Conservation (phyloP, 1,140 invertebrate genomes). For the Papilio polytes region DNA sequence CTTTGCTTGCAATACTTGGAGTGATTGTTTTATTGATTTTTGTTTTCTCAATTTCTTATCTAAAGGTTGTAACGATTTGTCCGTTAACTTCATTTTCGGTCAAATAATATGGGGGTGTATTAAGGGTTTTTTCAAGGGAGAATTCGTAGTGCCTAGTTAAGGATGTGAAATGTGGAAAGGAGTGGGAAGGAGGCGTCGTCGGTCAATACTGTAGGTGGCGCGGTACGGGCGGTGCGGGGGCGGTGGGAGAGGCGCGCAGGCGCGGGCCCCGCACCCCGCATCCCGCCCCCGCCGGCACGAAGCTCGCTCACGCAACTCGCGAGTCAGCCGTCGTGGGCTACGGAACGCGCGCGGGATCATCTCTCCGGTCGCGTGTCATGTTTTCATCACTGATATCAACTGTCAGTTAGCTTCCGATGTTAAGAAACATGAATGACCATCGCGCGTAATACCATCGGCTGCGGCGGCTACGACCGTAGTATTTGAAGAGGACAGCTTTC, state of each 20-base stretch:
- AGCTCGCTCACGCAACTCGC: constrained; percentile 77
- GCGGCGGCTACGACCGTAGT: constrained; percentile 21
- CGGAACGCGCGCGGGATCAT: constrained; percentile 71
- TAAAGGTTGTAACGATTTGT: background rate
- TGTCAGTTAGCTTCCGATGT: constrained; percentile 62
- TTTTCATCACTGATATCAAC: constrained; percentile 73
- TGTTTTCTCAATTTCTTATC: too few species aligned
- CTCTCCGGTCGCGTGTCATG: constrained; percentile 75
- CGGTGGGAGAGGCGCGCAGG: constrained; percentile 74
- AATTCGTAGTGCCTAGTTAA: constrained; percentile 79
- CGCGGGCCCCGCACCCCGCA: constrained; percentile 51
- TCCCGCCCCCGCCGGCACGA: constrained; percentile 51
- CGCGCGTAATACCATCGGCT: background rate
- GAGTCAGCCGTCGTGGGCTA: constrained; percentile 76
- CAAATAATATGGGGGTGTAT: constrained; percentile 71
- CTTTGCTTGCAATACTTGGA: too few species aligned
- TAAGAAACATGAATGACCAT: constrained; percentile 66
- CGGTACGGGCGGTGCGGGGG: constrained; percentile 67
- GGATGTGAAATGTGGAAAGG: constrained; percentile 80
- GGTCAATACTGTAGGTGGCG: constrained; percentile 82
- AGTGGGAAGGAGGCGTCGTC: constrained; percentile 72
- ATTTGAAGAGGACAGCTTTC: constrained; percentile 66
- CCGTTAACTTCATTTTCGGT: constrained; percentile 58
- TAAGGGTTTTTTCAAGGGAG: constrained; percentile 79
- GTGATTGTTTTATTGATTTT: too few species aligned